A percentile compares a stretch with the other conserved stretches of the same genome.
These are phyloP conservation scores for Dipodomys ordii DNA, from an alignment of 2,113 vertebrate species.

Conservation along the genomic window DNA sequence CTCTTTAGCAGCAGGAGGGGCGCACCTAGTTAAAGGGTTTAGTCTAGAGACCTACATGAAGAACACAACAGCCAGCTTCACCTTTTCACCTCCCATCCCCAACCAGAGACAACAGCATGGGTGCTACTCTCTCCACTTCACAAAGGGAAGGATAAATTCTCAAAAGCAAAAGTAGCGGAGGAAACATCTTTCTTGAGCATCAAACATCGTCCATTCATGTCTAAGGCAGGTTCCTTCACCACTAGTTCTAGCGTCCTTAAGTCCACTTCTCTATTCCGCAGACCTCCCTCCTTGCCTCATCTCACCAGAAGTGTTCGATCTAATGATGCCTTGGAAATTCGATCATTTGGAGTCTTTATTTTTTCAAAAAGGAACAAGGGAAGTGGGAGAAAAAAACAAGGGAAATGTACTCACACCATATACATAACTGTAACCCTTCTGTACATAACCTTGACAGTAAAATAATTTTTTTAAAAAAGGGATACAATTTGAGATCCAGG, in stretches of 20 bases:
- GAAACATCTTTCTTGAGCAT: not conserved
- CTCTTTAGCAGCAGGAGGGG: not conserved
- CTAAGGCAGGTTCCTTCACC: not conserved
- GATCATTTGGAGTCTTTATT: not conserved
- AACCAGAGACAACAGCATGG: not conserved
- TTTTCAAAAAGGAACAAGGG: too few species aligned
- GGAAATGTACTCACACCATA: too few species aligned
- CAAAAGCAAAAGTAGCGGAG: not conserved
- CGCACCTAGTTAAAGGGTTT: not conserved
- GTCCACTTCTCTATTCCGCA: not conserved
- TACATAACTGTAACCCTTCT: too few species aligned
- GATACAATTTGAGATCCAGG: not conserved
- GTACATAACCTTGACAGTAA: too few species aligned
- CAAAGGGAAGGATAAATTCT: not conserved
- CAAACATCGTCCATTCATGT: too few species aligned
- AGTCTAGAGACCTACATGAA: not conserved
- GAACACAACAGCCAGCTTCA: not conserved
- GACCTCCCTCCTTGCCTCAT: too few species aligned
- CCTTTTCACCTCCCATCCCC: not conserved
- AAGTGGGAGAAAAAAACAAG: not conserved
- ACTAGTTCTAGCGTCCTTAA: too few species aligned
- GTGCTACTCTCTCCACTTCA: not conserved
- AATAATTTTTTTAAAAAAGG: too few species aligned
- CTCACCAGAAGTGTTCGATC: not conserved
- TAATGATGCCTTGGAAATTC: not conserved